Conservation (phyloP, 2,797 vertebrate species). For the Enteromius trimaculatus region DNA sequence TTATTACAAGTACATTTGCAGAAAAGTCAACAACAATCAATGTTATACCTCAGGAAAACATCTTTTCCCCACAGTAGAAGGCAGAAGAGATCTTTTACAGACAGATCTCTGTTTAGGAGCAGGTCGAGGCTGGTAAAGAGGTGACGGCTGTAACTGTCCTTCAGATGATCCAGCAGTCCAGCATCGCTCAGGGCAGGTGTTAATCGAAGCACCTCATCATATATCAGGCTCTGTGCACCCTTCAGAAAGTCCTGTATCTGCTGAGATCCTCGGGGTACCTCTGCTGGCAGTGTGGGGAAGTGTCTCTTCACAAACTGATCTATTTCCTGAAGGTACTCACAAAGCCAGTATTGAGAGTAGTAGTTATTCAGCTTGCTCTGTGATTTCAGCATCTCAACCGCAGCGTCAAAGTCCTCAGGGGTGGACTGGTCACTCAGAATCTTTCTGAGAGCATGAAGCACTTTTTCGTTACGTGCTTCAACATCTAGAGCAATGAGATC, state of each 20-base stretch:
- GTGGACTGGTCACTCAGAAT: too few species aligned
- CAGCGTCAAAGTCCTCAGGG: too few species aligned
- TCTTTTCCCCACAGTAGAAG: slow-evolving; percentile 63
- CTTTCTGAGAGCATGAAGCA: too few species aligned
- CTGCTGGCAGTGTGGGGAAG: slow-evolving; percentile 57
- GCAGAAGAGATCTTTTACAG: slow-evolving; percentile 9
- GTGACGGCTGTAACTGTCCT: slow-evolving; percentile 53
- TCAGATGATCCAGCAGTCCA: slow-evolving; percentile 44
- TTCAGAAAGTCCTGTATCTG: slow-evolving; percentile 49
- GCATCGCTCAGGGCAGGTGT: neutral
- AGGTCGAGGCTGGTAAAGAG: slow-evolving; percentile 48
- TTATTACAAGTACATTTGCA: too few species aligned
- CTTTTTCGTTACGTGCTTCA: too few species aligned
- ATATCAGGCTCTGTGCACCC: neutral
- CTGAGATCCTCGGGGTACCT: neutral
- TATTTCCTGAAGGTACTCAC: slow-evolving; percentile 13
- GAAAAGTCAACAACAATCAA: too few species aligned
- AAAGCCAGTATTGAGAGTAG: too few species aligned
- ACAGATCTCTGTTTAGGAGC: slow-evolving; percentile 56
- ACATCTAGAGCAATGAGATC: too few species aligned
- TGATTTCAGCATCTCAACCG: too few species aligned
- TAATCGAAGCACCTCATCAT: slow-evolving; percentile 19
- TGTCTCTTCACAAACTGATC: slow-evolving; percentile 40
- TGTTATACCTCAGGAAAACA: slow-evolving; percentile 8
- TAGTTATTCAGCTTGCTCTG: too few species aligned